Evolutionary conservation across 2,888 invertebrate genomes (phyloP), one percentile per base, ranked within the genome.

Genomic region (Palloptera scutellata): DNA sequence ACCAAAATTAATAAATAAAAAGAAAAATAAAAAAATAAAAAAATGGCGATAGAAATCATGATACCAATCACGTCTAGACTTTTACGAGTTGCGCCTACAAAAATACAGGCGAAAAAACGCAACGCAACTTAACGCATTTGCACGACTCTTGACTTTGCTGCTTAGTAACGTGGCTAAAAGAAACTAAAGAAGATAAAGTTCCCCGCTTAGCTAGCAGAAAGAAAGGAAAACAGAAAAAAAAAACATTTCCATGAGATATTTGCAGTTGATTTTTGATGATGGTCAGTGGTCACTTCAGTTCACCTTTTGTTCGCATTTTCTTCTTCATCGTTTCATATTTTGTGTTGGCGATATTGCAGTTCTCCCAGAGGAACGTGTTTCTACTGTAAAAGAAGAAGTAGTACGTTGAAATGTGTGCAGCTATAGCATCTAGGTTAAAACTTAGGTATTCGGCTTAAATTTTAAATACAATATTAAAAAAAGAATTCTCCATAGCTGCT

Each of bases 1-100:
- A 30, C 30, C 2, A 30, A 30, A 30, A 30, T 4, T 4, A 30
- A 30, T 4, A 64, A 63, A 55, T 13, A 19, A 57, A 43, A 12
- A 11, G 45, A 15, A 40, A 30, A 61, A 45, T 20, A 15, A 67
- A 51, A 52, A 43, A 45, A 20, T 41, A 53, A 58, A 77, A 79
- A 80, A 78, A 81, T 81, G 78, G 79, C 78, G 81, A 81, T 80
- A 80, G 81, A 80, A 81, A 80, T 81, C 81, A 78, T 81, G 81
- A 81, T 81, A 81, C 77, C 78, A 30, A 80, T 81, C 81, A 79
- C 81, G 81, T 81, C 81, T 81, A 81, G 81, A 81, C 81, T 80
- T 79, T 79, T 79, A 77, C 75, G 77, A 79, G 81, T 78, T 79
- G 80, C 80, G 79, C 80, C 81, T 81, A 80, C 80, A 67, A 77